phyloP scores from a whole-genome alignment of 2,888 invertebrate genomes.

The Syritta pipiens region DNA sequence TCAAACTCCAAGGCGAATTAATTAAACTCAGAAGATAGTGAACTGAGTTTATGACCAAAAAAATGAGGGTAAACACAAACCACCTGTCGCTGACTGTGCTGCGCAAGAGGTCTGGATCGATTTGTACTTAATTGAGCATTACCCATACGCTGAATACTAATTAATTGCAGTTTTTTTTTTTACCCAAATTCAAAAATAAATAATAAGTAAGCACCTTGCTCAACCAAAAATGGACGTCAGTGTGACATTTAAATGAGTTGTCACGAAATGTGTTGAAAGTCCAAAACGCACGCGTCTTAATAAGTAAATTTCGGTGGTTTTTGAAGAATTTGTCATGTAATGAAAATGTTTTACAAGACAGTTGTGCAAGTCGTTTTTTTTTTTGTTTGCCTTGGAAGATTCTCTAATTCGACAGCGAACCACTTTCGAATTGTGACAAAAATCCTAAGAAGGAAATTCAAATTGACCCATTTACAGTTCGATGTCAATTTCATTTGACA shows the following conservation, averaged over 20 bases:
- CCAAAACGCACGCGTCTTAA: background rate
- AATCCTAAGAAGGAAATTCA: background rate
- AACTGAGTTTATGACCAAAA: too few species aligned
- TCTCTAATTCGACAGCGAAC: too few species aligned
- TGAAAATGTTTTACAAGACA: constrained; percentile 40
- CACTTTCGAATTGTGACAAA: too few species aligned
- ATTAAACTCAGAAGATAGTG: too few species aligned
- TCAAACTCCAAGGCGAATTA: too few species aligned
- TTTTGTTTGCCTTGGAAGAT: too few species aligned
- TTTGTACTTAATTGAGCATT: constrained; percentile 30
- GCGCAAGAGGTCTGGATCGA: background rate
- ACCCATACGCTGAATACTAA: constrained; percentile 27
- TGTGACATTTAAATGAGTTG: constrained; percentile 27
- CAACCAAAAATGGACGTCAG: background rate
- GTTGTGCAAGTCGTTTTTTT: constrained; percentile 23
- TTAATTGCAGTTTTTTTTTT: constrained; percentile 3
- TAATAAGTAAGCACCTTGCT: constrained; percentile 36
- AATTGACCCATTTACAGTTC: constrained; percentile 51
- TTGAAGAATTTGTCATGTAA: constrained; percentile 8
- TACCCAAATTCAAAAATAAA: too few species aligned
- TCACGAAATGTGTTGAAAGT: constrained; percentile 55
- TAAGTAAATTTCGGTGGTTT: constrained; percentile 21
- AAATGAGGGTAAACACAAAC: too few species aligned
- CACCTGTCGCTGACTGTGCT: background rate
- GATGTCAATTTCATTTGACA: constrained; percentile 50